A percentile compares a stretch with the other conserved stretches of the same genome.
phyloP scores from a whole-genome alignment of 1,140 invertebrate species.

The Berghia stephanieae region DNA sequence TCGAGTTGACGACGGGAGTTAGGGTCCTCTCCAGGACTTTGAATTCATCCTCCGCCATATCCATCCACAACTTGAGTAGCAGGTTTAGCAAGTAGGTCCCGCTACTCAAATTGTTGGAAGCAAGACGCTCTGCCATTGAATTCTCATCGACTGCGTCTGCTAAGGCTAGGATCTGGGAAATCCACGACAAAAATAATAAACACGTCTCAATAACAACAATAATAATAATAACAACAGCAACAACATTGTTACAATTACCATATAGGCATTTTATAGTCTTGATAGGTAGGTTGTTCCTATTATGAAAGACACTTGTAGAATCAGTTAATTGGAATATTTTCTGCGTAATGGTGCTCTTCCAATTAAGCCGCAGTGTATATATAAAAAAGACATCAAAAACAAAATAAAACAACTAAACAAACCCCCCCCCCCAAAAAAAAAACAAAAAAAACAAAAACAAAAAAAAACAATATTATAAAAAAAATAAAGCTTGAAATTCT shows the following conservation, averaged over 20 bases:
- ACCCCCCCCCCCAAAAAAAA: not conserved
- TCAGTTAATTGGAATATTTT: no score
- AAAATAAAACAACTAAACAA: no score
- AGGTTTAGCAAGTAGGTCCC: conserved; percentile 64
- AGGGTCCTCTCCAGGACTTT: conserved; percentile 59
- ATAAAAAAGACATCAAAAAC: not conserved
- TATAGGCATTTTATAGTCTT: no score
- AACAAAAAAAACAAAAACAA: not conserved
- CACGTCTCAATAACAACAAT: no score
- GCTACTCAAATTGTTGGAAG: conserved; percentile 61
- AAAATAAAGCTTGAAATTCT: not conserved
- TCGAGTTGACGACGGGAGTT: conserved; percentile 59
- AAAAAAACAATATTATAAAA: not conserved
- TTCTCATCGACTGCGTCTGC: conserved; percentile 64
- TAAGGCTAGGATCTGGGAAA: conserved; percentile 58
- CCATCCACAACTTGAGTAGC: conserved; percentile 62
- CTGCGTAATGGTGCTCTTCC: not conserved
- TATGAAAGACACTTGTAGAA: no score
- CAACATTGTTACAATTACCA: no score
- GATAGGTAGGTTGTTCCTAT: no score
- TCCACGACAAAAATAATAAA: no score
- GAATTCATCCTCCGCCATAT: conserved; percentile 63
- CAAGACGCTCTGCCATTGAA: conserved; percentile 55
- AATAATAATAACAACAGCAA: not conserved
- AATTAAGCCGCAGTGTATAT: not conserved